Conservation (phyloP, 2,888 invertebrate species). For the Pseudoips prasinana region DNA sequence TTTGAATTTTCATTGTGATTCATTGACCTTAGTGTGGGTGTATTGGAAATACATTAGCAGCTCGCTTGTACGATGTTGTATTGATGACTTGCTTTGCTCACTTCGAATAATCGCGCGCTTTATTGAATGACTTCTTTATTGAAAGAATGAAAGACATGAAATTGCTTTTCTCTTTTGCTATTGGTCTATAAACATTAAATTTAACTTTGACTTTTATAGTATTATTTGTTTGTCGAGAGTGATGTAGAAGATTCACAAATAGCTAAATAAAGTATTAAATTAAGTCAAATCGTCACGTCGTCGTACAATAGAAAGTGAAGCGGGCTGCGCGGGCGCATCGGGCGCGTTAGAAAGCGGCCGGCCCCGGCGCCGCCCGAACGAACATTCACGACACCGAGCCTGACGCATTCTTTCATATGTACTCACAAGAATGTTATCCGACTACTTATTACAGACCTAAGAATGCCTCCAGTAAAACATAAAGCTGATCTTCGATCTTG, state of each 20-base stretch:
- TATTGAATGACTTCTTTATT: no score
- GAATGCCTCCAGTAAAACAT: slow-evolving; percentile 13
- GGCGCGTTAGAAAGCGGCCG: slow-evolving; percentile 74
- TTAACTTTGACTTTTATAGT: no score
- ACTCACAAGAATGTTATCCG: slow-evolving; percentile 28
- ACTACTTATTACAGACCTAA: slow-evolving; percentile 14
- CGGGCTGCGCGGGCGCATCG: slow-evolving; percentile 65
- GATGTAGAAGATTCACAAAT: no score
- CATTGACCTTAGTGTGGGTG: slow-evolving; percentile 33
- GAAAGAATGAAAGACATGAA: no score
- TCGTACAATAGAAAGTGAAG: slow-evolving; percentile 77
- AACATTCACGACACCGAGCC: slow-evolving; percentile 54
- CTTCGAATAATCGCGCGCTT: no score
- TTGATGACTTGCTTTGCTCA: no score
- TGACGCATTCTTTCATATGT: slow-evolving; percentile 65
- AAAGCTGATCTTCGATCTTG: slow-evolving; percentile 16
- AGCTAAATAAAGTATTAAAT: slow-evolving; percentile 31
- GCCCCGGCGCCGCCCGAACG: slow-evolving; percentile 49
- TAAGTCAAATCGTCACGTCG: slow-evolving; percentile 46
- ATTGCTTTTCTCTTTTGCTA: no score
- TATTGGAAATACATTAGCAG: no score
- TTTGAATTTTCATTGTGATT: slow-evolving; percentile 39
- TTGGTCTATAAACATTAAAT: no score
- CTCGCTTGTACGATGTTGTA: no score
- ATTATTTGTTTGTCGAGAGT: no score